Conservation (phyloP, 2,888 invertebrate genomes). For the Euspilapteryx auroguttella region DNA sequence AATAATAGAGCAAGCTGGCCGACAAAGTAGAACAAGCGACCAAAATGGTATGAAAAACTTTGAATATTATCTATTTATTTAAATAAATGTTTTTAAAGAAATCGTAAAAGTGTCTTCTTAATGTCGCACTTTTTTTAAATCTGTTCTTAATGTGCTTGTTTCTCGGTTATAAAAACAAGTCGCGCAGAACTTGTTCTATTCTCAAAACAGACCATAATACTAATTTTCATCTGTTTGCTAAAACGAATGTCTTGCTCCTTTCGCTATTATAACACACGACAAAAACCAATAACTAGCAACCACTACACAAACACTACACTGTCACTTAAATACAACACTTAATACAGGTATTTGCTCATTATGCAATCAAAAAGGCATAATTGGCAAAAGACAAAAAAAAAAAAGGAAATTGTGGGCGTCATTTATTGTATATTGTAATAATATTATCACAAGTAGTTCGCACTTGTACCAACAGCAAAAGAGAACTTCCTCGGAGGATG, state of each 20-base stretch:
- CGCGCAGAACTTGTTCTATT: no score
- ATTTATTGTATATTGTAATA: conserved; percentile 27
- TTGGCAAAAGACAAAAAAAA: conserved; percentile 36
- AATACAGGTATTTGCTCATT: conserved; percentile 53
- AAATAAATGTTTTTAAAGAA: neutral
- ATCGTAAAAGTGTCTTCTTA: neutral
- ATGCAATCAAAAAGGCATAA: conserved; percentile 47
- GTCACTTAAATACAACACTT: conserved; percentile 29
- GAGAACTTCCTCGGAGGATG: no score
- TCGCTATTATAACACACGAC: no score
- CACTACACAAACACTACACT: neutral
- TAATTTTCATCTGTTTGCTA: no score
- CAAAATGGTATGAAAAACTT: conserved; percentile 74
- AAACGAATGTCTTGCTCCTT: no score
- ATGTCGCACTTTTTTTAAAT: neutral
- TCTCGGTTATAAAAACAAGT: no score
- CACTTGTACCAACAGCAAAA: no score
- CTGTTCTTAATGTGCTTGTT: no score
- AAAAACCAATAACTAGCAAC: no score
- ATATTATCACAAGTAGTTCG: conserved; percentile 14
- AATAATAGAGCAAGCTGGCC: conserved; percentile 93
- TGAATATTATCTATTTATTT: neutral
- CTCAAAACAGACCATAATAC: no score
- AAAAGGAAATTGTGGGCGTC: conserved; percentile 43
- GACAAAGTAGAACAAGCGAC: conserved; percentile 83